A percentile compares a stretch with the other conserved stretches of the same genome.
Conservation (phyloP, 2,888 invertebrate species). For the Caenorhabditis wallacei region DNA sequence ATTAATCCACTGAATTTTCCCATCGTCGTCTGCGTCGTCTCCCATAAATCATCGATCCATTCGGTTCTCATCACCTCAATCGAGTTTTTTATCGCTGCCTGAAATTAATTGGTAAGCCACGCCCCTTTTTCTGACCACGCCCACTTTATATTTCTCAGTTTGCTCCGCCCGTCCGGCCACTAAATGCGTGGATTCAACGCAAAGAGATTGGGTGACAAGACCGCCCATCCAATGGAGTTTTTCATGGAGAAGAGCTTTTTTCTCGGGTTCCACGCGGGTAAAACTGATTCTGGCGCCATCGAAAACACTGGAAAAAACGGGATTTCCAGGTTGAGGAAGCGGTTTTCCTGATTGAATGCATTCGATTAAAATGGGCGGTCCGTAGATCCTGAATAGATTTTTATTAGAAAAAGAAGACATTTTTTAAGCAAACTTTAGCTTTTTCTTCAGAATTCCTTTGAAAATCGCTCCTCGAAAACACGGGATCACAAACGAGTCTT, state of each 20-base stretch:
- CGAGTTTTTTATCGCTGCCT: conserved; percentile 12
- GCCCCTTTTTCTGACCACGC: neutral
- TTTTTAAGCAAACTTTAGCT: conserved; percentile 9
- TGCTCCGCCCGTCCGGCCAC: conserved; percentile 68
- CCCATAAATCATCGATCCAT: conserved; percentile 66
- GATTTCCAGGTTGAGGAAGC: conserved; percentile 67
- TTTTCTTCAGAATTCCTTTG: conserved; percentile 24
- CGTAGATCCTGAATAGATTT: conserved; percentile 48
- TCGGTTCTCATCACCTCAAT: conserved; percentile 36
- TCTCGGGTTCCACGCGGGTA: conserved; percentile 50
- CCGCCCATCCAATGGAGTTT: conserved; percentile 71
- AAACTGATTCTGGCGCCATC: conserved; percentile 66
- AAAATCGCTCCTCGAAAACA: conserved; percentile 62
- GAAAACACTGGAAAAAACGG: conserved; percentile 68
- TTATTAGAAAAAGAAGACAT: neutral
- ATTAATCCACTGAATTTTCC: conserved; percentile 30
- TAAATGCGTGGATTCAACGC: conserved; percentile 69
- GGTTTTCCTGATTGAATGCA: conserved; percentile 52
- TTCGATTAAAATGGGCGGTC: conserved; percentile 64
- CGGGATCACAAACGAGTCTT: conserved; percentile 64
- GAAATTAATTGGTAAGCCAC: neutral
- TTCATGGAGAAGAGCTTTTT: conserved; percentile 38
- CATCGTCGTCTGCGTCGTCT: conserved; percentile 26
- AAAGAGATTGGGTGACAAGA: conserved; percentile 5
- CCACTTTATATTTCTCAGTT: conserved; percentile 70